phyloP scores from a whole-genome alignment of 2,113 vertebrate genomes.

The Percopsis transmontana region DNA sequence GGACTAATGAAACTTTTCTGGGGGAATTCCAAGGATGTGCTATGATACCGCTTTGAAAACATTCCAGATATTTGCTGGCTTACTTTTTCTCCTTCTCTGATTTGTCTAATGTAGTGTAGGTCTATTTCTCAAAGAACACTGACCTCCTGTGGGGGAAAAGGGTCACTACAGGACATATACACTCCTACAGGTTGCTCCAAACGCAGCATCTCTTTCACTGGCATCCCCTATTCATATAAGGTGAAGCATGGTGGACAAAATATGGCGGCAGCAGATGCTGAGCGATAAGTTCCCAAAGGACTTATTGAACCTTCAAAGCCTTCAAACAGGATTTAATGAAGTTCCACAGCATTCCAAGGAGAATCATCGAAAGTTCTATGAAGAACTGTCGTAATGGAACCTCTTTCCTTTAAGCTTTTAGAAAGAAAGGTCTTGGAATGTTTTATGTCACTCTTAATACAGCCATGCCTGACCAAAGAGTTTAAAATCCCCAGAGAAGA shows the following conservation, averaged over 20 bases:
- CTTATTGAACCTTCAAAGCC: background rate
- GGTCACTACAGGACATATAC: constrained; percentile 41
- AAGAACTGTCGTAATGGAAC: background rate
- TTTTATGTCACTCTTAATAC: constrained; percentile 6
- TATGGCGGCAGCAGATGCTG: constrained; percentile 6
- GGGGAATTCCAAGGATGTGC: constrained; percentile 9
- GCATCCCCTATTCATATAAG: constrained; percentile 29
- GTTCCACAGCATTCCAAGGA: constrained; percentile 8
- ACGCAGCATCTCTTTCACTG: constrained; percentile 2
- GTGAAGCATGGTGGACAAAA: constrained; percentile 1
- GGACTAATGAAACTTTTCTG: constrained; percentile 26
- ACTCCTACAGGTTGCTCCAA: background rate
- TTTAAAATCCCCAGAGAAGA: constrained; percentile 25
- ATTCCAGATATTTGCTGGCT: background rate
- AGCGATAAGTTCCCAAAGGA: background rate
- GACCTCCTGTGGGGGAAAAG: constrained; percentile 52
- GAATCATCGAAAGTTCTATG: background rate
- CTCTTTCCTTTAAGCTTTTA: background rate
- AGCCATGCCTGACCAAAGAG: constrained; percentile 58
- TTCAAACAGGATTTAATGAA: background rate
- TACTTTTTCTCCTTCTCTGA: constrained; percentile 23
- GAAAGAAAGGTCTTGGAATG: constrained; percentile 19
- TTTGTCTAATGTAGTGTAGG: constrained; percentile 15
- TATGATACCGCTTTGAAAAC: constrained; percentile 16
- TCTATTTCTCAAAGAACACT: constrained; percentile 59